Conservation (phyloP, 2,797 vertebrate genomes). For the Silurus lanzhouensis region DNA sequence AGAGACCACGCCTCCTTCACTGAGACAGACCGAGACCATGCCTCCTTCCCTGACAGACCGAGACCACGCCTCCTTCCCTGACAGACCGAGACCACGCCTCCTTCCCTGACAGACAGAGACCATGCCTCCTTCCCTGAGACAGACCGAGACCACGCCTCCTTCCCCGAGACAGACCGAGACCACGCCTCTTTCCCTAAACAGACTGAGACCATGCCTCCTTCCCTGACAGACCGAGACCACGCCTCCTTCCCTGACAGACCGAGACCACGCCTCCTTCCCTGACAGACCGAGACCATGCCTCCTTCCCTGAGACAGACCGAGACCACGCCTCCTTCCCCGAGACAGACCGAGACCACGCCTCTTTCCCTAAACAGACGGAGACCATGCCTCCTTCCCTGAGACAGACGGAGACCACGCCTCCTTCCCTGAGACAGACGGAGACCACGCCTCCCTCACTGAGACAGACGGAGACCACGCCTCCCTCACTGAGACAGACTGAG, state of each 20-base stretch:
- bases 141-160: no score
- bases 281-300: no score
- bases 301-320: neutral
- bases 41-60: neutral
- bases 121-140: no score
- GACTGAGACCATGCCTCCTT: no score
- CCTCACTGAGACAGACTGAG: no score
- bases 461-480: no score
- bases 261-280: neutral
- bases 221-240: no score
- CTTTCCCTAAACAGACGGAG: neutral
- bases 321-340: neutral
- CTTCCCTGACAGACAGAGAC: neutral
- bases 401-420: neutral
- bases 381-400: neutral
- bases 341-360: neutral
- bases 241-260: no score
- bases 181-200: no score
- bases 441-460: no score
- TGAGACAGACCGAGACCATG: neutral
- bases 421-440: neutral
- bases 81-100: neutral
- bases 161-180: no score
- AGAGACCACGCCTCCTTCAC: neutral
- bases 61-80: neutral